Base-by-base conservation (phyloP, 2,797 vertebrate genomes). In the Ataeniobius toweri region DNA sequence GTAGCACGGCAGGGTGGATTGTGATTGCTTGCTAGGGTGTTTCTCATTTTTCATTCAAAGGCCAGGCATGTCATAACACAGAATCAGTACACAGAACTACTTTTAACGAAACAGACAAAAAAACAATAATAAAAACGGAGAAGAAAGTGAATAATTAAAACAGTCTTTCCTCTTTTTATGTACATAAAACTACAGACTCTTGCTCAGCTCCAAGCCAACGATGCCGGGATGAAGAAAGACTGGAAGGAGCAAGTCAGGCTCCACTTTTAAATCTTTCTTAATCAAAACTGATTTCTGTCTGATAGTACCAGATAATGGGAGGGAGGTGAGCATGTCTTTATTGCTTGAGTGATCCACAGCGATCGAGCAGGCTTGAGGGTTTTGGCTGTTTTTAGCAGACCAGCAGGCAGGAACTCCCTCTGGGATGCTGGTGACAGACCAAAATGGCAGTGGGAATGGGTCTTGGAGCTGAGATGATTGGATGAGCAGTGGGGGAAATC, bases 1-100 rank as follows among this genome's bases (percentile, higher is more conserved):
- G 98, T 97, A 96, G 96, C 94, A 93, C 95, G 96, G 96, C 96
- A 96, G 95, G 96, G 95, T 95, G 92, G 90, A 91, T 92, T 82
- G 79, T 78, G 87, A 89, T 93, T 83, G 88, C 91, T 92, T 94
- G 77, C 77, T 58, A 79, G 80, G 69, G 84, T 84, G 80, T 92
- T 89, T 85, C 80, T 84, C 75, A 36, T 77, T 89, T 83, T 84
- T 84, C 80, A 85, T 83, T 88, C 83, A 83, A 50, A 88, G 53
- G 82, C 85, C 89, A 93, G 96, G 94, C 95, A 95, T 95, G 94
- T 92, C 91, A 83, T 91, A 87, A 93, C 58, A 73, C 88, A 85
- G 89, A 96, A 95, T 95, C 94, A 93, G 92, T 94, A 96, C 88
- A 93, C 93, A 94, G 91, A 93, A 86, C 93, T 93, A 93, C 83